Conservation (phyloP, 2,888 invertebrate genomes). For the Mellilla xanthometata region DNA sequence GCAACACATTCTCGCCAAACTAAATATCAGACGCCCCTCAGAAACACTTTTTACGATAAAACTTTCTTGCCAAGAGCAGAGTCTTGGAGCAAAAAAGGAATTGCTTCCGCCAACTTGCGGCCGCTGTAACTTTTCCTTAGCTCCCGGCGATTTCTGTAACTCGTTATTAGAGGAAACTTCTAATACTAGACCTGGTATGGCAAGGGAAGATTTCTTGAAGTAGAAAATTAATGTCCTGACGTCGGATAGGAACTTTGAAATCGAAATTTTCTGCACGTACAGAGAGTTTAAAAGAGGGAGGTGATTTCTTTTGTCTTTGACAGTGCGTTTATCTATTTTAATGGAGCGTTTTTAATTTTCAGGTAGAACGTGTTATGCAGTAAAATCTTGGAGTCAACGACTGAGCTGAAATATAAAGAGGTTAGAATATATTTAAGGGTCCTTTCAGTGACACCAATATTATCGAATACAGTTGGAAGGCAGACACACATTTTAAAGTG, state of each 20-base stretch:
- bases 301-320: not conserved
- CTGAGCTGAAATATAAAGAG: no score
- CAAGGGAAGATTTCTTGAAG: slow-evolving; percentile 15
- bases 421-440: no score
- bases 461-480: no score
- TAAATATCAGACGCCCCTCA: slow-evolving; percentile 6
- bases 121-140: slow-evolving; percentile 15
- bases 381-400: not conserved
- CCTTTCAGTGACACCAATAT: no score
- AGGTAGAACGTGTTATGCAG: not conserved
- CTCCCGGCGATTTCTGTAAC: slow-evolving; percentile 33
- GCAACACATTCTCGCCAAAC: not conserved
- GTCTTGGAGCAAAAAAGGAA: slow-evolving; percentile 38
- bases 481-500: no score
- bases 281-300: not conserved
- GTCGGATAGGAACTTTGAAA: not conserved
- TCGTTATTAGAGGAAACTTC: slow-evolving; percentile 41
- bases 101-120: slow-evolving; percentile 29
- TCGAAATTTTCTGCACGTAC: slow-evolving; percentile 1
- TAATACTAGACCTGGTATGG: slow-evolving; percentile 32
- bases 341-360: not conserved
- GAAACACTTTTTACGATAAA: slow-evolving; percentile 14
- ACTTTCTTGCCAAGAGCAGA: slow-evolving; percentile 26
- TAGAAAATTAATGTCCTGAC: not conserved
- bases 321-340: not conserved